Evolutionary conservation across 2,113 vertebrate species (phyloP).

Genomic region (Seriola dumerili): DNA sequence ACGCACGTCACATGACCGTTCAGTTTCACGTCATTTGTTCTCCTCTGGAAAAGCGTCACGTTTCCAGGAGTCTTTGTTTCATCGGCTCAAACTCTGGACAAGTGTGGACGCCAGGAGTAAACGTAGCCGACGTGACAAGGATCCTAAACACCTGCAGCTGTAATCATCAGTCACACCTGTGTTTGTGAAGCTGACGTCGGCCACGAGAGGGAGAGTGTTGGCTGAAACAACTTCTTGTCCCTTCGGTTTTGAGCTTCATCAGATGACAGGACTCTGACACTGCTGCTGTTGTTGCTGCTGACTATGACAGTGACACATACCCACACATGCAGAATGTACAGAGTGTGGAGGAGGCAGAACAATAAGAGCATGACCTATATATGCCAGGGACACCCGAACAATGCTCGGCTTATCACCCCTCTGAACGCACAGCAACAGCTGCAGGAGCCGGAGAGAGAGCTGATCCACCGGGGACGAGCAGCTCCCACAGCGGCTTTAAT

Average conservation of each 20-base stretch:
- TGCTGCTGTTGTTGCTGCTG: not conserved
- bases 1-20: too few relatives aligned
- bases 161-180: not conserved
- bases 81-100: too few relatives aligned
- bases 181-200: not conserved
- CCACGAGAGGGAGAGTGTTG: not conserved
- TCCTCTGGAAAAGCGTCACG: too few relatives aligned
- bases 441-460: conserved; percentile 36
- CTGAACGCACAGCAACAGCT: conserved; percentile 48
- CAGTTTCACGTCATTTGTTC: too few relatives aligned
- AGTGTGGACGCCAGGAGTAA: too few relatives aligned
- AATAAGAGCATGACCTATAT: conserved; percentile 62
- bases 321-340: conserved; percentile 27
- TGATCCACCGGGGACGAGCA: conserved; percentile 28
- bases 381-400: conserved; percentile 56
- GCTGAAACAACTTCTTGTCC: too few relatives aligned
- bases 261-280: not conserved
- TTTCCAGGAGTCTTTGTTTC: too few relatives aligned
- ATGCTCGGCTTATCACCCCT: conserved; percentile 53
- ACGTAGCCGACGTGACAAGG: not conserved
- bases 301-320: conserved; percentile 11
- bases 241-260: not conserved
- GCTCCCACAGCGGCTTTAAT: conserved; percentile 13
- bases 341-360: conserved; percentile 31
- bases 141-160: not conserved